Evolutionary conservation across 2,797 vertebrate species (phyloP).

Genomic region (Scomberomorus guttatus): DNA sequence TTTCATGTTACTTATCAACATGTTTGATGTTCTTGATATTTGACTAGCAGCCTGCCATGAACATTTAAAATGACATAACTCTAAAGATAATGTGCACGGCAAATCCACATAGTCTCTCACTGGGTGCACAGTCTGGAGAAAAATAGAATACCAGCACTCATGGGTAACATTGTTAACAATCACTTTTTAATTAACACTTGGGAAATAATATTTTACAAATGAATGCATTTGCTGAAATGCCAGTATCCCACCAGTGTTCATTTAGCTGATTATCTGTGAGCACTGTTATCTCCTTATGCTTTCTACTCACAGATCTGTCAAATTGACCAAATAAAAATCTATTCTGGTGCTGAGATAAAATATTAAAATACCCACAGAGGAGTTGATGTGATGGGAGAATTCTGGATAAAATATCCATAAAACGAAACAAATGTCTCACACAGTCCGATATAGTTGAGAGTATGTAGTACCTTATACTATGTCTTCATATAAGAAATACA

Average conservation of each 20-base stretch:
- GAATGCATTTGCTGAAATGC: conserved; percentile 60
- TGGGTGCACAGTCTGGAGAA: conserved; percentile 33
- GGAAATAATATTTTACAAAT: conserved; percentile 71
- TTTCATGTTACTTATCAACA: conserved; percentile 40
- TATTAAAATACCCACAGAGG: conserved; percentile 51
- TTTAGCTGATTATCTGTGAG: conserved; percentile 67
- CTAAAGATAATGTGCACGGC: conserved; percentile 16
- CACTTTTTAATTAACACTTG: conserved; percentile 68
- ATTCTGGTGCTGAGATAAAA: conserved; percentile 59
- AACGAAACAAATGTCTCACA: conserved; percentile 26
- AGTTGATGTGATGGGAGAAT: conserved; percentile 36
- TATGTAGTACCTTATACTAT: not conserved
- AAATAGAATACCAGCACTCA: conserved; percentile 52
- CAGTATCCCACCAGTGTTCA: conserved; percentile 58
- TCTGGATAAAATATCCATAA: conserved; percentile 20
- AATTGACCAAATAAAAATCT: conserved; percentile 60
- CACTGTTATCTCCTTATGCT: conserved; percentile 52
- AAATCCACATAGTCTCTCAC: conserved; percentile 21
- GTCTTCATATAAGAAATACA: too few species aligned
- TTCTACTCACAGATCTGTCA: conserved; percentile 50
- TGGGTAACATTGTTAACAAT: conserved; percentile 64
- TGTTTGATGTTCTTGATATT: conserved; percentile 40
- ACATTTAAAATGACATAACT: conserved; percentile 49
- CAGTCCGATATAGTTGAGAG: not conserved
- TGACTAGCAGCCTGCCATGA: conserved; percentile 45